A percentile compares a stretch with the other conserved stretches of the same genome.
phyloP scores from a whole-genome alignment of 2,888 invertebrate species.

The Scaptomyza cyrtandrae region DNA sequence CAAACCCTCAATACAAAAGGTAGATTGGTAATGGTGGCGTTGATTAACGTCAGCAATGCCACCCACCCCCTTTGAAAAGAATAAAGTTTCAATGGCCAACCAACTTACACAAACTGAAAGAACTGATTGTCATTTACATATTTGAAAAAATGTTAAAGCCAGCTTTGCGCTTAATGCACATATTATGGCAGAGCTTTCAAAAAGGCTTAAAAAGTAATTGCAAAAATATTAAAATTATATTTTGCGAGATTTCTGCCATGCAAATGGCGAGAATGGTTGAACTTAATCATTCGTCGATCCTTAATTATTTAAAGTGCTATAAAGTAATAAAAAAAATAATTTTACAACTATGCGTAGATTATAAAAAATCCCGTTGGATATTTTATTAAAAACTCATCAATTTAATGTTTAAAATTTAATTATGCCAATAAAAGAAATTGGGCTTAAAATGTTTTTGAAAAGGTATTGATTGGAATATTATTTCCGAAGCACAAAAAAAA shows the following conservation, averaged over 20 bases:
- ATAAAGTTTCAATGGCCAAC: constrained; percentile 1
- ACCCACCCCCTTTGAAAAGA: neutral
- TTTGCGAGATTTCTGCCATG: neutral
- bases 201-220: constrained; percentile 38
- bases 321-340: no score
- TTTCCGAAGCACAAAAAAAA: no score
- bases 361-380: no score
- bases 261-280: neutral
- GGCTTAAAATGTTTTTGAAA: no score
- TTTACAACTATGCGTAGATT: no score
- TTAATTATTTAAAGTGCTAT: no score
- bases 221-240: neutral
- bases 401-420: no score
- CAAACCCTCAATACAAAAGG: constrained; percentile 14
- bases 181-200: constrained; percentile 52
- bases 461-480: no score
- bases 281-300: neutral
- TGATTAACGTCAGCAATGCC: constrained; percentile 64
- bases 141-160: constrained; percentile 36
- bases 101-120: neutral
- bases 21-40: constrained; percentile 44
- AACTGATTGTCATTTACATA: constrained; percentile 32
- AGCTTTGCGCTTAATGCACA: constrained; percentile 36
- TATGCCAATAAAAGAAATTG: no score
- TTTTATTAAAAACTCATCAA: no score